A percentile compares a stretch with the other conserved stretches of the same genome.
These are phyloP conservation scores for Cephus pygmeus DNA, from an alignment of 2,888 invertebrate species.

Conservation along the genomic window DNA sequence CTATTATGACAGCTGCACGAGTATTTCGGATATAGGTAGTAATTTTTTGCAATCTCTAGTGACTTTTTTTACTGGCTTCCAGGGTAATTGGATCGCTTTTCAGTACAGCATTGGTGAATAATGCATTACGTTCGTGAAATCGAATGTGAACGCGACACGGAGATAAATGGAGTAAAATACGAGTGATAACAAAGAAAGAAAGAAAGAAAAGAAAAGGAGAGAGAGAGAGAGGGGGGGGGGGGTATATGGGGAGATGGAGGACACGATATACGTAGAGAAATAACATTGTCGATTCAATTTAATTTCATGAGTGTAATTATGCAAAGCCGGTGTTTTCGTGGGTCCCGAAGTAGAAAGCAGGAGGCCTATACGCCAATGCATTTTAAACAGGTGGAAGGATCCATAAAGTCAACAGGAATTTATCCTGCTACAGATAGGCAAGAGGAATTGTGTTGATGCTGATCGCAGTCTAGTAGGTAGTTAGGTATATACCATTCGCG, in stretches of 20 bases:
- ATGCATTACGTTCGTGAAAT: not conserved
- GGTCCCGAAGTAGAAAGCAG: conserved; percentile 12
- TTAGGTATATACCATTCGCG: not conserved
- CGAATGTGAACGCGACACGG: not conserved
- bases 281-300: conserved; percentile 28
- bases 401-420: conserved; percentile 8
- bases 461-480: not conserved
- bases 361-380: conserved; percentile 33
- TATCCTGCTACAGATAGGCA: not conserved
- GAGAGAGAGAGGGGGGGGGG: not conserved
- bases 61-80: not conserved
- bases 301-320: conserved; percentile 33
- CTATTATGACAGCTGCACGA: not conserved
- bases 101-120: not conserved
- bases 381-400: conserved; percentile 34
- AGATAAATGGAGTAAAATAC: not conserved
- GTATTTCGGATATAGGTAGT: not conserved
- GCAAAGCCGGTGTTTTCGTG: conserved; percentile 42
- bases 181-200: not conserved
- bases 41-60: not conserved
- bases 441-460: not conserved
- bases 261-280: conserved; percentile 16
- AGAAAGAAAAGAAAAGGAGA: not conserved
- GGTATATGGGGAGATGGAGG: conserved; percentile 1
- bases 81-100: not conserved